Conservation (phyloP, 1,140 invertebrate genomes). For the Aphaenogaster rudis region DNA sequence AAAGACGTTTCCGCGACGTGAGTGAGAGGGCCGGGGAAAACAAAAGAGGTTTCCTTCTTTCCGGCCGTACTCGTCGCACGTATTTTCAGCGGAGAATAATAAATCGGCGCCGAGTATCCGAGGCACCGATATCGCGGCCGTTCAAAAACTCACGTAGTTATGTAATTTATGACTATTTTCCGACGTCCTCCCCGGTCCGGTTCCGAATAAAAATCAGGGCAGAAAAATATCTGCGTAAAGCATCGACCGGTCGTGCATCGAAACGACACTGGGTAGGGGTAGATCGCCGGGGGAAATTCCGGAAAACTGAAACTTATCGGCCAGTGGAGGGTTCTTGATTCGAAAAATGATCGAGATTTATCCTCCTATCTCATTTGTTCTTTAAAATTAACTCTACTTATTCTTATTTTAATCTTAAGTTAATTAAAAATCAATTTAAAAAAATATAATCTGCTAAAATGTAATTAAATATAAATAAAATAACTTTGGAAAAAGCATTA, state of each 20-base stretch:
- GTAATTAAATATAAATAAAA: neutral
- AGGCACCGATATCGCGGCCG: constrained; percentile 58
- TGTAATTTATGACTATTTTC: constrained; percentile 67
- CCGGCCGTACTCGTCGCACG: constrained; percentile 57
- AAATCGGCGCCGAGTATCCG: constrained; percentile 55
- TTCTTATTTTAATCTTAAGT: constrained; percentile 4
- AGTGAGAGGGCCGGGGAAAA: neutral
- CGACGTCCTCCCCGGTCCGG: constrained; percentile 8
- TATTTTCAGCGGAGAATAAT: constrained; percentile 66
- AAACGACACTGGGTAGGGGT: neutral
- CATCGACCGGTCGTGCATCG: constrained; percentile 57
- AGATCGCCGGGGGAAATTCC: constrained; percentile 1
- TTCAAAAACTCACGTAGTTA: constrained; percentile 68
- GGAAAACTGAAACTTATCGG: constrained; percentile 28
- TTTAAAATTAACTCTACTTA: neutral
- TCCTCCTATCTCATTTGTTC: neutral
- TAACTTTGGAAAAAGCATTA: neutral
- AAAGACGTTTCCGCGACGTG: constrained; percentile 27
- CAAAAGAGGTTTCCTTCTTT: constrained; percentile 53
- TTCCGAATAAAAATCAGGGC: constrained; percentile 62
- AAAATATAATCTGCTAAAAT: neutral
- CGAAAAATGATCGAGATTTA: constrained; percentile 12
- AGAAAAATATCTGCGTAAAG: constrained; percentile 62
- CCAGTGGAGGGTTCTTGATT: constrained; percentile 9
- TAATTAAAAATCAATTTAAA: neutral